Evolutionary conservation across 2,888 invertebrate species (phyloP).

Genomic region (Orthonychiurus folsomi): DNA sequence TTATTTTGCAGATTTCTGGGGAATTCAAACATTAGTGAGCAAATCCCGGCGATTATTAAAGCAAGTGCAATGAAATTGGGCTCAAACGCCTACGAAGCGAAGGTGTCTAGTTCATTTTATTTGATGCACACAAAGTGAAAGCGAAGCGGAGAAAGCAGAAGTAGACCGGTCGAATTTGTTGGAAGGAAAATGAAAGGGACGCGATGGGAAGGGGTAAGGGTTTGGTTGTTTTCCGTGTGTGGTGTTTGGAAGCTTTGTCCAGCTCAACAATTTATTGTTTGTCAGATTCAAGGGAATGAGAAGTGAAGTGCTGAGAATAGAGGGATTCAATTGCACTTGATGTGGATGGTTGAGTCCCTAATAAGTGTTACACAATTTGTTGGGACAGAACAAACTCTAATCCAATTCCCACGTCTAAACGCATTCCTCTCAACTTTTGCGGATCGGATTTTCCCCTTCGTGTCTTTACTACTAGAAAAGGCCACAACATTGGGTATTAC

Average conservation of each 20-base stretch:
- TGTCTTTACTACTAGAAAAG: slow-evolving; percentile 2
- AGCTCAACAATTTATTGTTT: not conserved
- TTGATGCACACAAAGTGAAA: too few species aligned
- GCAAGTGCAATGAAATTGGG: not conserved
- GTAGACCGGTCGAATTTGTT: not conserved
- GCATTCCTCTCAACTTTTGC: slow-evolving; percentile 5
- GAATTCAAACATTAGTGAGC: too few species aligned
- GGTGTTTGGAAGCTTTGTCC: not conserved
- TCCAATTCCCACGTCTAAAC: slow-evolving; percentile 34
- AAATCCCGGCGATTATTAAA: too few species aligned
- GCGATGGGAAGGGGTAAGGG: not conserved
- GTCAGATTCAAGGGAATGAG: not conserved
- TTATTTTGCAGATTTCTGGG: too few species aligned
- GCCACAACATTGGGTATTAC: too few species aligned
- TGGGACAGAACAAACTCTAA: slow-evolving; percentile 34
- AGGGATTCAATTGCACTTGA: not conserved
- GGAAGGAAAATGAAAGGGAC: not conserved
- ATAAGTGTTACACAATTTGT: slow-evolving; percentile 20
- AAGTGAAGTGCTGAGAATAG: not conserved
- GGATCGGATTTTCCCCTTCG: not conserved
- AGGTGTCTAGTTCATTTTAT: too few species aligned
- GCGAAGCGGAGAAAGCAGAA: not conserved
- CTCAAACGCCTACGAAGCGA: too few species aligned
- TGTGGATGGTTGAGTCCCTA: not conserved
- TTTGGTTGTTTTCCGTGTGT: not conserved